Evolutionary conservation across 2,797 vertebrate genomes (phyloP), one percentile per base, ranked within the genome.

Genomic region (Amblyraja radiata): DNA sequence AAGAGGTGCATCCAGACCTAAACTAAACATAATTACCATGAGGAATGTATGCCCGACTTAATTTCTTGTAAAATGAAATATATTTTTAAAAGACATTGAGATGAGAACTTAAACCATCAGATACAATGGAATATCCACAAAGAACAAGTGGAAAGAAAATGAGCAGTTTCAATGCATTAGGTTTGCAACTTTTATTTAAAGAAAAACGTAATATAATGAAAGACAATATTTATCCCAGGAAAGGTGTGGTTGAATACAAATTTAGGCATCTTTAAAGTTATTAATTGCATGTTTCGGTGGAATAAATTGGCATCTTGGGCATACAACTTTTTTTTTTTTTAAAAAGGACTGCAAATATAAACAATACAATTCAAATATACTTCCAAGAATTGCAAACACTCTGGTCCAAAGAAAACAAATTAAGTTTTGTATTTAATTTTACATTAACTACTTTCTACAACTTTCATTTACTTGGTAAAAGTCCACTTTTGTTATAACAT

Each of bases 181-280:
- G 16, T 21, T 68, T 88, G 63, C 63, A 88, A 32, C 16, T 88
- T 88, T 88, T 68, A 88, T 23, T 68, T 4, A 9, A 68, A 63
- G n/a, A 68, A 65, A 79, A 79, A 79, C 13, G 58, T 81, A 83
- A 88, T 88, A 16, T 83, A 84, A 88, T 88, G n/a, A 88, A 68
- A 68, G 65, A 32, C 61, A 65, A 28, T 63, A 86, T 86, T 65
- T 86, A 21, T n/a, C 84, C 32, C n/a, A 36, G 61, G 16, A n/a
- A 68, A 88, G 65, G 5, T 32, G 63, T 7, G 2, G 77, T 78
- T 78, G n/a, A 54, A 91, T 25, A 39, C 36, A 91, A 92, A 92
- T 92, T 28, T 36, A 68, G 54, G 39, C 71, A 58, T n/a, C 46
- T 76, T 54, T 76, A 76, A 92, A 92, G 23, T 73, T 46, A 92